phyloP scores from a whole-genome alignment of 2,797 vertebrate species.

The Luscinia luscinia region DNA sequence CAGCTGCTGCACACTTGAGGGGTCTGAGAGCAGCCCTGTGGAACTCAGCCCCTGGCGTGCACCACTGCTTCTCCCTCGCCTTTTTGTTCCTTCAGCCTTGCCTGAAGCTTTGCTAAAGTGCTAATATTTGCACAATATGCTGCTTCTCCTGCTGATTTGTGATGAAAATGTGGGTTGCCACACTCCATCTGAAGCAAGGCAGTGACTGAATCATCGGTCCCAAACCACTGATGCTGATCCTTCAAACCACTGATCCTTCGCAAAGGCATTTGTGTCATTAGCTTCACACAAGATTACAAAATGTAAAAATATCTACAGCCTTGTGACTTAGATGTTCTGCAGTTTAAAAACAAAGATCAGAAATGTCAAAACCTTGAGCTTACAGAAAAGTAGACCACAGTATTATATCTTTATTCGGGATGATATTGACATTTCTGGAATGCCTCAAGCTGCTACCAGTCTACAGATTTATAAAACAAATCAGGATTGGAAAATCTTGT shows the following conservation, averaged over 20 bases:
- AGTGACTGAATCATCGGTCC: not conserved
- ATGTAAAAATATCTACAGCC: not conserved
- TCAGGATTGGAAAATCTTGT: not conserved
- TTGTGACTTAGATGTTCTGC: not conserved
- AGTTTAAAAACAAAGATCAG: not conserved
- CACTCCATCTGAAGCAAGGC: not conserved
- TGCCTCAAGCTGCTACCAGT: not conserved
- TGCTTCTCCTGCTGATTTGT: not conserved
- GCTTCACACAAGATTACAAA: not conserved
- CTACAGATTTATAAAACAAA: not conserved
- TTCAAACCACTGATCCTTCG: not conserved
- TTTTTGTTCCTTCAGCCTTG: not conserved
- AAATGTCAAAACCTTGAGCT: not conserved
- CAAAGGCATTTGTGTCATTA: not conserved
- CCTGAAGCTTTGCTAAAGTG: not conserved
- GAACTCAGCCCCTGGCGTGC: not conserved
- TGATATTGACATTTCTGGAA: not conserved
- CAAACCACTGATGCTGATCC: not conserved
- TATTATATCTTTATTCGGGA: not conserved
- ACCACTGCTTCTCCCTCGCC: not conserved
- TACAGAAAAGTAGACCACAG: not conserved
- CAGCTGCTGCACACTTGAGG: not conserved
- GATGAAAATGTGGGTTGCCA: not conserved
- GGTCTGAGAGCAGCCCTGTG: fast-evolving
- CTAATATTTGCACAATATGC: not conserved